phyloP scores from a whole-genome alignment of 2,797 vertebrate species.

The Brotula barbata region DNA sequence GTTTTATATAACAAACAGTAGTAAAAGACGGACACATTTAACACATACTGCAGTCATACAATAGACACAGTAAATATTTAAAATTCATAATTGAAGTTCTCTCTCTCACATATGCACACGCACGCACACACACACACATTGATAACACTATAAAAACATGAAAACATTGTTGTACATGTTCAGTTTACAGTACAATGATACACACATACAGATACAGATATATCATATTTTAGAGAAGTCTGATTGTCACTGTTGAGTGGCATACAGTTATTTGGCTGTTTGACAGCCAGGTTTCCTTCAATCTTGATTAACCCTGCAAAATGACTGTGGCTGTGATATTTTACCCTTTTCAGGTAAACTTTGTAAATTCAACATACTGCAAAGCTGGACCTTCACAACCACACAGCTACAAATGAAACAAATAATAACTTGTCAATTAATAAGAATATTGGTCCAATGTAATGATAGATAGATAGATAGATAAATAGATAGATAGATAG shows the following conservation, averaged over 20 bases:
- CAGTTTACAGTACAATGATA: slow-evolving; percentile 54
- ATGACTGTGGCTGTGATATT: slow-evolving; percentile 46
- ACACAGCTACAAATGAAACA: slow-evolving; percentile 12
- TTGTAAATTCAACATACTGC: slow-evolving; percentile 49
- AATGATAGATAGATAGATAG: slow-evolving; percentile 15
- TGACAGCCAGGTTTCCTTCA: slow-evolving; percentile 66
- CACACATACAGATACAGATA: slow-evolving; percentile 46
- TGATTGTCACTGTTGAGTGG: slow-evolving; percentile 75
- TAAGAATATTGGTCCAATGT: not conserved
- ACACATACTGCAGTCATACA: slow-evolving; percentile 65
- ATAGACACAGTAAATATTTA: slow-evolving; percentile 44
- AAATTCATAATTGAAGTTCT: slow-evolving; percentile 69
- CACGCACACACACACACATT: slow-evolving; percentile 25
- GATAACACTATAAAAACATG: slow-evolving; percentile 44
- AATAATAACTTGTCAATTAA: slow-evolving; percentile 25
- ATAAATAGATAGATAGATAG: slow-evolving; percentile 33
- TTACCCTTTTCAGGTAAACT: slow-evolving; percentile 52
- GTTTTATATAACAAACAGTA: slow-evolving; percentile 76
- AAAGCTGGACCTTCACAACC: slow-evolving; percentile 42
- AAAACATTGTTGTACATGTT: slow-evolving; percentile 42
- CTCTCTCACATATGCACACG: slow-evolving; percentile 2
- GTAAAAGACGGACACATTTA: slow-evolving; percentile 73
- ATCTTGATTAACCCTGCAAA: slow-evolving; percentile 56
- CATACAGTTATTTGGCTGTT: slow-evolving; percentile 68
- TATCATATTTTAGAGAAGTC: slow-evolving; percentile 52